Evolutionary conservation across 2,888 invertebrate species (phyloP), one percentile per base, ranked within the genome.

Genomic region (Pseudococcus viburni): DNA sequence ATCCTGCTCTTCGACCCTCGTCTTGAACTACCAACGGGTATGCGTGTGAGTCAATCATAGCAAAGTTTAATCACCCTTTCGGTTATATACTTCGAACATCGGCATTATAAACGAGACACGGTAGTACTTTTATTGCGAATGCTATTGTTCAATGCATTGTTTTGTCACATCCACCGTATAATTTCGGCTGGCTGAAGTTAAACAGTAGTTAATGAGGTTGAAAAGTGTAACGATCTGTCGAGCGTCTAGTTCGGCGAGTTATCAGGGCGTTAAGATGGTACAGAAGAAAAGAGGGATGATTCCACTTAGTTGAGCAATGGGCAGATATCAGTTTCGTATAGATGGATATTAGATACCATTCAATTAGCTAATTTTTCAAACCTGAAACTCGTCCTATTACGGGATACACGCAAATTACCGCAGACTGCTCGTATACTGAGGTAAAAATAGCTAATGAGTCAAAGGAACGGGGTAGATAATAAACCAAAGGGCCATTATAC

Each of bases 321-420:
- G 42, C 42, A 55, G 17, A n/a, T 55, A 55, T 55, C n/a, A 8
- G 8, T n/a, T 55, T 4, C 15, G 26, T 2, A 33, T 33, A 33
- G 26, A 33, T 33, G 3, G 26, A 33, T 33, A 33, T 33, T 33
- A 33, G 26, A 51, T 17, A 4, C 51, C 15, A 51, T 51, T 51
- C 51, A 51, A 55, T 55, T 55, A n/a, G 55, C 55, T 55, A 55
- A 55, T 55, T 55, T n/a, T 55, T 55, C 55, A n/a, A 55, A n/a
- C n/a, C 17, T 5, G n/a, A 42, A n/a, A 55, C 55, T 55, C n/a
- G 55, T 55, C 55, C 55, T 55, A n/a, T n/a, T 55, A n/a, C 15
- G 5, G n/a, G 5, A 51, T 55, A 12, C 15, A 51, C 51, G 51
- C 55, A 55, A 55, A n/a, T 55, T n/a, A 51, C 12, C 51, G 15